phyloP scores from a whole-genome alignment of 2,888 invertebrate species.

The Lochmaea capreae region DNA sequence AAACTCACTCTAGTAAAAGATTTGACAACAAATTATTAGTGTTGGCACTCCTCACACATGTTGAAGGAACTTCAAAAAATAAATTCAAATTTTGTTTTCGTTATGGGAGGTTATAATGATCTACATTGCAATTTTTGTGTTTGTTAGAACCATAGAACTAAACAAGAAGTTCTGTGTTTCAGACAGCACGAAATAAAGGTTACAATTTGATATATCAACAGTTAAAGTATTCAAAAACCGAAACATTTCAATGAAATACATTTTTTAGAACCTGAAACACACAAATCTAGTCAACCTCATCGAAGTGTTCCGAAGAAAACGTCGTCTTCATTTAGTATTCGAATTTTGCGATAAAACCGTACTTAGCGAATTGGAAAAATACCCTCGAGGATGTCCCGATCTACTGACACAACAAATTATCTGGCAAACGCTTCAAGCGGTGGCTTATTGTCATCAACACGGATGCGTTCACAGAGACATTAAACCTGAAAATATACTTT shows the following conservation, averaged over 20 bases:
- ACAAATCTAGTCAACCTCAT: constrained; percentile 96
- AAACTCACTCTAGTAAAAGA: no score
- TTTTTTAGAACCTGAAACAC: constrained; percentile 92
- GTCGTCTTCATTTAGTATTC: constrained; percentile 96
- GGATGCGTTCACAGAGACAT: constrained; percentile 97
- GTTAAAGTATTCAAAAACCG: no score
- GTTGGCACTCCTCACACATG: no score
- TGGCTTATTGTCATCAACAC: constrained; percentile 96
- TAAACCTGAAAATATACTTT: constrained; percentile 97
- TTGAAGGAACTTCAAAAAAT: no score
- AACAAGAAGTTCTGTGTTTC: no score
- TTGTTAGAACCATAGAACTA: no score
- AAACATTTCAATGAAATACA: not conserved
- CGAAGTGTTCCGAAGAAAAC: constrained; percentile 96
- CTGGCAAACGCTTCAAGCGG: constrained; percentile 95
- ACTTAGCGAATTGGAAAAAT: constrained; percentile 88
- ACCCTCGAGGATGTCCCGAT: constrained; percentile 94
- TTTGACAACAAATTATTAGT: no score
- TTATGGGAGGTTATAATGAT: no score
- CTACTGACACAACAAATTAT: constrained; percentile 90
- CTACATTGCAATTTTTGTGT: no score
- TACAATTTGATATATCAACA: no score
- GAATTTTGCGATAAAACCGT: constrained; percentile 99
- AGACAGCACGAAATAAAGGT: no score
- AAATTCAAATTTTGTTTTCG: no score